Base-by-base conservation (phyloP, 2,797 vertebrate species). In the Argya squamiceps region DNA sequence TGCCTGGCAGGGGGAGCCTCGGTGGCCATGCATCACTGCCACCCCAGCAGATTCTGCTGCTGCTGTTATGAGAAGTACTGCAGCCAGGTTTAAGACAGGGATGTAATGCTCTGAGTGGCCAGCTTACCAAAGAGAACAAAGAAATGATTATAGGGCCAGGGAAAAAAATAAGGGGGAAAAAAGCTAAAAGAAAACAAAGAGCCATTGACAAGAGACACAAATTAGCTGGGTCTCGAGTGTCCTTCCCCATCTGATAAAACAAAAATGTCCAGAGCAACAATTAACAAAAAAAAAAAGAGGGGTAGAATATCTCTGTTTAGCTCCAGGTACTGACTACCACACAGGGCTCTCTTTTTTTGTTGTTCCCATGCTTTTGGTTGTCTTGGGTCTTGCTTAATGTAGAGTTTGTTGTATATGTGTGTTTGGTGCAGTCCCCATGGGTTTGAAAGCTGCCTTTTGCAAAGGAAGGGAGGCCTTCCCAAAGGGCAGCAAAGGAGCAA, bases 241-340 rank as follows among this genome's bases (percentile, higher is more conserved):
- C 96, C 74, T 89, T 91, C 36, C 22, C 75, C 64, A 96, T 96
- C 93, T 97, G 93, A 97, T 96, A 93, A 97, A 96, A 64, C 84
- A 95, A 96, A 96, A 95, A 96, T 93, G 78, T 93, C 30, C 86
- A 87, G 78, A 87, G 81, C 53, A 91, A 87, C 91, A 83, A 94
- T 80, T 95, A 87, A 90, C 59, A 74, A 84, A 44, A 69, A 81
- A 37, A 69, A 74, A 77, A 86, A 84, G 46, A 78, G 30, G 53
- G 26, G 22, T 88, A 89, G 50, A 93, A 71, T 94, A 64, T 59
- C 84, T 68, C 70, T 83, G 37, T 79, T 90, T 77, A 80, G 67
- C 44, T 93, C 74, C 43, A 80, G 71, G 64, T 87, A 77, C 64
- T 52, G 39, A 59, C 80, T 70, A 41, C 50, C 20, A 34, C 58